Conservation (phyloP, 1,140 invertebrate genomes). For the Drosophila bipectinata region DNA sequence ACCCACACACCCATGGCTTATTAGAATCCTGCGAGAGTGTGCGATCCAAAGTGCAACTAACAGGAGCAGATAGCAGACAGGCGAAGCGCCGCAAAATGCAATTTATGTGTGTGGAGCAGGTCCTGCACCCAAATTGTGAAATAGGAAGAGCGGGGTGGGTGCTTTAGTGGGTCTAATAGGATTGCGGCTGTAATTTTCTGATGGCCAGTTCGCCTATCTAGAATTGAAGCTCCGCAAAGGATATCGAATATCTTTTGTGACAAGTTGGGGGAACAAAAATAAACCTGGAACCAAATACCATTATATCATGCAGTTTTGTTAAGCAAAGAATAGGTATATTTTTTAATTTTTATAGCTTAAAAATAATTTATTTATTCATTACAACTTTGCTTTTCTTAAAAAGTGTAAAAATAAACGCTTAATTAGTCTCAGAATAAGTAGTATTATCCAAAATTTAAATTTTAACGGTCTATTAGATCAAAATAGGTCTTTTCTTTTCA, state of each 20-base stretch:
- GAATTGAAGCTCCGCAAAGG: neutral
- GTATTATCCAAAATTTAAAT: too few relatives aligned
- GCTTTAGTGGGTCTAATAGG: conserved; percentile 41
- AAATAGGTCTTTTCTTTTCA: too few relatives aligned
- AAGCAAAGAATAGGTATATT: too few relatives aligned
- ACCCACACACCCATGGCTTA: conserved; percentile 27
- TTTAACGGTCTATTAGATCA: too few relatives aligned
- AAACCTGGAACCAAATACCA: neutral
- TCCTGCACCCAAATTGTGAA: neutral
- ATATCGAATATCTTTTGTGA: neutral
- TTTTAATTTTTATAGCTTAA: too few relatives aligned
- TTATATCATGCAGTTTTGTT: neutral
- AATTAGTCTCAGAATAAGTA: too few relatives aligned
- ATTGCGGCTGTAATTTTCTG: conserved; percentile 56
- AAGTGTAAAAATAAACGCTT: too few relatives aligned
- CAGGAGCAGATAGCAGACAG: conserved; percentile 40
- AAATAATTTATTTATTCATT: too few relatives aligned
- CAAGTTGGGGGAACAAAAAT: neutral
- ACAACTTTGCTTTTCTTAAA: too few relatives aligned
- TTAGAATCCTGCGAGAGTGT: conserved; percentile 43
- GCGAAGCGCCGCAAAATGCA: conserved; percentile 28
- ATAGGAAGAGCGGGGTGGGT: neutral
- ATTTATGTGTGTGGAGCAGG: conserved; percentile 39
- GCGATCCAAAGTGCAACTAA: conserved; percentile 40
- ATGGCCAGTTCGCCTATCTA: conserved; percentile 2